Evolutionary conservation across 1,140 invertebrate species (phyloP), one percentile per base, ranked within the genome.

Genomic region (Goniozus legneri): DNA sequence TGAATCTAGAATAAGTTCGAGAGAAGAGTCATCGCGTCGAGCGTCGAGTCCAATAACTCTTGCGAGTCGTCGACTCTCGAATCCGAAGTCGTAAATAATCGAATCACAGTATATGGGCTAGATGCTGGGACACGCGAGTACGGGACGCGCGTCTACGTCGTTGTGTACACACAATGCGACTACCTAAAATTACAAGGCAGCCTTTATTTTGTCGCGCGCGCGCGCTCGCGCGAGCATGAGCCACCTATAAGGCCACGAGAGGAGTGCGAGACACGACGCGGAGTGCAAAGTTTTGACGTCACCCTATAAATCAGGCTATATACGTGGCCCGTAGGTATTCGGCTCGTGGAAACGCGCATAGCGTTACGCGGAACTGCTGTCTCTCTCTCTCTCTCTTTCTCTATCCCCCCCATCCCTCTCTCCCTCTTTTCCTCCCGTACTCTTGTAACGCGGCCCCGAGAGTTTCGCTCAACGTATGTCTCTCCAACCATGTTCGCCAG

Each of bases 251-350:
- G 46, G 34, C 47, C 34, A 46, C 4, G 37, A n/a, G n/a, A n/a
- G n/a, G n/a, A n/a, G 7, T 31, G 44, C 24, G 34, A 57, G 56
- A 67, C 57, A 66, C 47, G 47, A 27, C 44, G 52, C 40, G 55
- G 59, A 70, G 67, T 71, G 59, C 56, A 73, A 75, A 75, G 71
- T 75, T 75, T 75, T 73, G 69, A 75, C 65, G 66, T 47, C 63
- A 62, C 52, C 59, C 58, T 67, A 69, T 75, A 75, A 75, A 75
- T 75, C 71, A 75, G 58, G 47, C 56, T 35, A 30, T 52, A 45
- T 47, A 53, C 54, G 41, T 57, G 56, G 61, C 60, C 60, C 37
- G 56, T 65, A 54, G 50, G 61, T 58, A 64, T 57, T 54, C 45
- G 60, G 56, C 58, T 44, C 50, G 44, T 43, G 36, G 47, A 43